Evolutionary conservation across 2,888 invertebrate species (phyloP), one percentile per base, ranked within the genome.

Genomic region (Dioctria linearis): DNA sequence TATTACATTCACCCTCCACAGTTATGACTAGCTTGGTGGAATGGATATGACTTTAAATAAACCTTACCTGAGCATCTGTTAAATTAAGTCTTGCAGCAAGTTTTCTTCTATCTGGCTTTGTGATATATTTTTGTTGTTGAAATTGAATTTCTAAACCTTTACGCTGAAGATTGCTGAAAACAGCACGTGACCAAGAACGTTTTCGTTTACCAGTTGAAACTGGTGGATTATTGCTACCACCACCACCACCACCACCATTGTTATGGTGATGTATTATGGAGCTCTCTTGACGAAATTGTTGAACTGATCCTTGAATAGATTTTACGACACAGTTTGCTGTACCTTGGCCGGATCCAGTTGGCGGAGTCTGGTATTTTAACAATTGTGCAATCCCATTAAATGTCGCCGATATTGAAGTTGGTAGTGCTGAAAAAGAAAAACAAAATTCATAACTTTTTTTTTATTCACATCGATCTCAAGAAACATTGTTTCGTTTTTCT

Each of bases 101-200:
- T 88, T 97, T 97, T 84, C 97, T 90, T 86, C 98, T 90, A 86
- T 98, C 98, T 0, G 97, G 98, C 87, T 98, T 98, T 0, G 97
- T 98, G 82, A 98, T 98, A 87, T 98, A 98, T 88, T 98, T 98
- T 88, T 98, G 98, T 83, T 97, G 92, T 86, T 96, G 95, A 88
- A 98, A 98, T 84, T 97, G 90, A 84, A 96, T 92, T 89, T 98
- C 98, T 79, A 98, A 90, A 0, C 98, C 98, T 87, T 98, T 98
- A n/a, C 98, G 90, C 87, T 98, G 98, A 3, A 98, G 90, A 87
- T 97, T 96, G 86, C 97, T 97, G 88, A 98, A 98, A 0, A 98
- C 98, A 0, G 98, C 98, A 75, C 98, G 91, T 0, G 97, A 97
- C 98, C 98, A 98, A 0, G 97, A 96, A 42, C 97, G 91, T 87